phyloP scores from a whole-genome alignment of 2,113 vertebrate genomes.

The Piprites chloris region DNA sequence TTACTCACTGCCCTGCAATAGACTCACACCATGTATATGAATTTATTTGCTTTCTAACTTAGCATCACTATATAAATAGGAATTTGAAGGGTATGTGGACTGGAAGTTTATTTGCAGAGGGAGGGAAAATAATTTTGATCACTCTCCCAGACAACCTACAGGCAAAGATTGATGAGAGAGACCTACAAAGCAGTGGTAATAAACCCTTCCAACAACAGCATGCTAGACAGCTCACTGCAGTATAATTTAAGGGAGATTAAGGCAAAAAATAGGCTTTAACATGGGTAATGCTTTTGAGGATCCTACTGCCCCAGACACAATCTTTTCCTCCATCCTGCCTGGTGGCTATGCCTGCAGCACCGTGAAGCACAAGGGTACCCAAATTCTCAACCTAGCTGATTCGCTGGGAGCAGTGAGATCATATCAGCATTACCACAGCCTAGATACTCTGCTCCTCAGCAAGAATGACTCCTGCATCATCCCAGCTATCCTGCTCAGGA shows the following conservation, averaged over 20 bases:
- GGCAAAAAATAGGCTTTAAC: background rate
- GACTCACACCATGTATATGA: background rate
- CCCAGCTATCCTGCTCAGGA: background rate
- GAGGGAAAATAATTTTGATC: background rate
- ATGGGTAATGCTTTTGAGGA: background rate
- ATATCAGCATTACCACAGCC: background rate
- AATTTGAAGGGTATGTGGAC: background rate
- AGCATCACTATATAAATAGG: background rate
- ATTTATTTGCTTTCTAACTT: background rate
- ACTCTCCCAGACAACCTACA: background rate
- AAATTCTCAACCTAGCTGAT: background rate
- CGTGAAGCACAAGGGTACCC: background rate
- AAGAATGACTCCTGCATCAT: rapidly evolving
- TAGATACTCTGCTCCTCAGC: background rate
- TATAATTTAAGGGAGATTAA: background rate
- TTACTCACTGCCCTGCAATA: background rate
- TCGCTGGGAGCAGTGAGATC: background rate
- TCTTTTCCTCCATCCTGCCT: background rate
- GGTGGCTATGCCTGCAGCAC: background rate
- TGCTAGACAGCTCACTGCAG: background rate
- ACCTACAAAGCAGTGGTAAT: background rate
- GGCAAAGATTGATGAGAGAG: background rate
- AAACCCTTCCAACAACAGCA: background rate
- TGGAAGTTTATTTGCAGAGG: background rate
- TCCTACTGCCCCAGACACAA: background rate